Evolutionary conservation across 2,113 vertebrate species (phyloP), one percentile per base, ranked within the genome.

Genomic region (Rhynchopsitta pachyrhyncha): DNA sequence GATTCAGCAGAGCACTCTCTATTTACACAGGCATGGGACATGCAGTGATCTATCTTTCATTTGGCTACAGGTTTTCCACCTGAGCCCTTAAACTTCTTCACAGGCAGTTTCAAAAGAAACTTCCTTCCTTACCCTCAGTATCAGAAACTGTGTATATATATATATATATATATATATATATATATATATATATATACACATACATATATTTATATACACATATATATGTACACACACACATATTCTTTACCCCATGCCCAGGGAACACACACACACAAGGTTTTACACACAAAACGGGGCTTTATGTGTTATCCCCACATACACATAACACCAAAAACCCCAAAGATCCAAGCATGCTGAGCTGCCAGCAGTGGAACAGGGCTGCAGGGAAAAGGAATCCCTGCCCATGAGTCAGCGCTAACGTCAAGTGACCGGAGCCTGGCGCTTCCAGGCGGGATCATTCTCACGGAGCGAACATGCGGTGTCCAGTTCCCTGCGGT

Each of bases 351-450:
- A 47, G 22, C 0, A 8, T 62, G 49, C 41, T 37, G 63, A 73
- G 44, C 70, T 68, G 37, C 53, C n/a, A 79, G 44, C 10, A 17
- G 0, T 4, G 49, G 63, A 39, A 39, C 29, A 66, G 16, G 25
- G 49, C 52, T 10, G 28, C 20, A 16, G 66, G 70, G 52, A 79
- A 12, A 44, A 28, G n/a, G 41, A n/a, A 18, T 17, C 50, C 78
- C 47, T 15, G 41, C 4, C 1, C 7, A 3, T 1, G 47, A 76
- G 60, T 27, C 64, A 19, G 55, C 2, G 6, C 8, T 14, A 77
- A 14, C 0, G 5, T 14, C 9, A 4, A 16, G 16, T 2, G 16
- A 20, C 2, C 25, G 1, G 31, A 28, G 64, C 66, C 44, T 3
- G 2, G 80, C 1, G 0, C 6, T 80, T 44, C 70, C 68, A 33